These are phyloP conservation scores for Perodicticus potto DNA, from an alignment of 2,797 vertebrate genomes.

Conservation along the genomic window DNA sequence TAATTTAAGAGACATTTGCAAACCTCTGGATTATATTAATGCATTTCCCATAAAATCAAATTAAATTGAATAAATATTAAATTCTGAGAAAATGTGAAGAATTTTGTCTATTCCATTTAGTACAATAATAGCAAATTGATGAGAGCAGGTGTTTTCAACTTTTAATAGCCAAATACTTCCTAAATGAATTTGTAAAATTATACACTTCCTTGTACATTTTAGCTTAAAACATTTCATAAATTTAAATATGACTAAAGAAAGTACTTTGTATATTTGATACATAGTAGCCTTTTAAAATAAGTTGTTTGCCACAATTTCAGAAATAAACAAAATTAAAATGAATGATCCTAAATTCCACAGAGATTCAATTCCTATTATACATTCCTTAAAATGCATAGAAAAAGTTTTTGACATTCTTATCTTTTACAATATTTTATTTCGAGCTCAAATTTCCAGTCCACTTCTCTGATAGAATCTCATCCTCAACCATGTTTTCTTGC, in stretches of 20 bases:
- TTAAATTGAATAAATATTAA: constrained; percentile 73
- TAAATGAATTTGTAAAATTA: constrained; percentile 50
- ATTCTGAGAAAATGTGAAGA: constrained; percentile 53
- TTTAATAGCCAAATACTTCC: background rate
- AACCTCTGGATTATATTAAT: constrained; percentile 23
- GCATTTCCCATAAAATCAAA: constrained; percentile 59
- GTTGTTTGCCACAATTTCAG: background rate
- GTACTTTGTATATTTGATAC: background rate
- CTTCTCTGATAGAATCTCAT: background rate
- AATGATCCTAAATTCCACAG: background rate
- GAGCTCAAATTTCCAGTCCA: background rate
- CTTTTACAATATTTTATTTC: constrained; percentile 14
- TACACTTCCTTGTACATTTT: background rate
- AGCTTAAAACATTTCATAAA: constrained; percentile 21
- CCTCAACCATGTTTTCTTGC: background rate
- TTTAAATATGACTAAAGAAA: constrained; percentile 6
- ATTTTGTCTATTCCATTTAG: constrained; percentile 51
- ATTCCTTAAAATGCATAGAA: background rate
- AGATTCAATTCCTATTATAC: background rate
- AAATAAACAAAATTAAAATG: background rate
- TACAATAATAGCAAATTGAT: constrained; percentile 56
- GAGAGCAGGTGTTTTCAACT: constrained; percentile 22
- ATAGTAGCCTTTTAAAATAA: constrained; percentile 28
- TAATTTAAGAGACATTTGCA: constrained; percentile 73
- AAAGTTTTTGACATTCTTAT: background rate